phyloP scores from a whole-genome alignment of 2,797 vertebrate species.

The Hephaestus fuliginosus region DNA sequence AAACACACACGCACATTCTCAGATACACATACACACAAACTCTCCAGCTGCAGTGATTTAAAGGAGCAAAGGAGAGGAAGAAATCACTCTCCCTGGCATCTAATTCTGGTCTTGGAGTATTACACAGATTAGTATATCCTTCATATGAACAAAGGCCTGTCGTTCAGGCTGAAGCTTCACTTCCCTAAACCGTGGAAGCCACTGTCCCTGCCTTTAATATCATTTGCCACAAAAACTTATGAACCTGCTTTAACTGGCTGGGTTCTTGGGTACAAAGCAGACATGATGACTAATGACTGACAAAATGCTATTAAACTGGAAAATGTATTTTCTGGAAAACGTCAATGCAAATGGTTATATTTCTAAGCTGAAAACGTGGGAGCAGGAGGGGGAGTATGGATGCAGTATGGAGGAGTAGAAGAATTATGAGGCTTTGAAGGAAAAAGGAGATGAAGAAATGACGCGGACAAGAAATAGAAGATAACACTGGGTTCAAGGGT shows the following conservation, averaged over 20 bases:
- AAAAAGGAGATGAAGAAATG: neutral
- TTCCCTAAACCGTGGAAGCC: conserved; percentile 14
- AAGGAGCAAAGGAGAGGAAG: conserved; percentile 32
- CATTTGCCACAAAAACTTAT: conserved; percentile 19
- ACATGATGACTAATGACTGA: conserved; percentile 24
- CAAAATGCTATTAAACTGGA: conserved; percentile 9
- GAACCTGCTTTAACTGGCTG: conserved; percentile 16
- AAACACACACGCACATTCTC: neutral
- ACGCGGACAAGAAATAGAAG: neutral
- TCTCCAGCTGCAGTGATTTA: conserved; percentile 21
- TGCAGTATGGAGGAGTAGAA: neutral
- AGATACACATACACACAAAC: neutral
- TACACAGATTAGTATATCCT: conserved; percentile 55
- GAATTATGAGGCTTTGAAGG: neutral
- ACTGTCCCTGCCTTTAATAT: neutral
- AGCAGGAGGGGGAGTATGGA: neutral
- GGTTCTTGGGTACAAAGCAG: conserved; percentile 11
- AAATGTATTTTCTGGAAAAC: conserved; percentile 13
- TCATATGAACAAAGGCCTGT: conserved; percentile 40
- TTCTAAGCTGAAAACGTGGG: conserved; percentile 13
- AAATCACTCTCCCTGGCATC: conserved; percentile 56
- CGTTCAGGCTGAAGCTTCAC: conserved; percentile 23
- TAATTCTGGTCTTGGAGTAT: conserved; percentile 54
- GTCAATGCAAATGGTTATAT: neutral
- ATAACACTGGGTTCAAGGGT: neutral